Evolutionary conservation across 2,797 vertebrate genomes (phyloP), one percentile per base, ranked within the genome.

Genomic region (Columba guinea): DNA sequence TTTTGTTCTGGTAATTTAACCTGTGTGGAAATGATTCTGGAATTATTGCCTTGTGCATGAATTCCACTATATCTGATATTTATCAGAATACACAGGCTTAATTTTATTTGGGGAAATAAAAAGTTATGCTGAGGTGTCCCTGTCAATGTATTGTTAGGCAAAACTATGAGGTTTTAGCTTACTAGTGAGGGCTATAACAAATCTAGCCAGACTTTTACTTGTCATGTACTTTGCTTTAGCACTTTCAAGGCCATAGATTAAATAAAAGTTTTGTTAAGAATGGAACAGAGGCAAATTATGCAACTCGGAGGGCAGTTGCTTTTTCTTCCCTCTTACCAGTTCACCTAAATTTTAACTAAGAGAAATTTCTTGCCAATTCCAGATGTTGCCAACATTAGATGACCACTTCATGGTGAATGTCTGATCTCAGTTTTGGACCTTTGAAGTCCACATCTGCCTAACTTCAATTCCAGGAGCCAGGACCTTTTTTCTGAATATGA

Each of bases 321-420:
- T 17, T 60, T 73, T 73, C 37, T 79, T 68, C 14, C 1, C 9
- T 53, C 11, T 70, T 52, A 35, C 3, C 9, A 51, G 26, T 59
- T 77, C 20, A 35, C 13, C 11, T 84, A 55, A 87, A 49, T 3
- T 32, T 56, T 32, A 70, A 1, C 4, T 30, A 37, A 41, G 13
- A 22, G 27, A 81, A 71, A 19, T 2, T 71, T 75, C 63, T 87
- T 22, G 49, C 4, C 16, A 44, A 1, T 68, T 75, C n/a, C 77
- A 2, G 0, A 4, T 28, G 2, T 48, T 82, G 9, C 3, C 17
- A 27, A 39, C 27, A 22, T 35, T 63, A 30, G 9, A 17, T 7
- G 30, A 34, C 27, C 9, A 20, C 24, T 27, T 5, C 46, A 21
- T 3, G 56, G 18, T 0, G 0, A 8, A 21, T 73, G 68, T 63